Evolutionary conservation across 2,888 invertebrate species (phyloP), one percentile per base, ranked within the genome.

Genomic region (Macropis europaea): DNA sequence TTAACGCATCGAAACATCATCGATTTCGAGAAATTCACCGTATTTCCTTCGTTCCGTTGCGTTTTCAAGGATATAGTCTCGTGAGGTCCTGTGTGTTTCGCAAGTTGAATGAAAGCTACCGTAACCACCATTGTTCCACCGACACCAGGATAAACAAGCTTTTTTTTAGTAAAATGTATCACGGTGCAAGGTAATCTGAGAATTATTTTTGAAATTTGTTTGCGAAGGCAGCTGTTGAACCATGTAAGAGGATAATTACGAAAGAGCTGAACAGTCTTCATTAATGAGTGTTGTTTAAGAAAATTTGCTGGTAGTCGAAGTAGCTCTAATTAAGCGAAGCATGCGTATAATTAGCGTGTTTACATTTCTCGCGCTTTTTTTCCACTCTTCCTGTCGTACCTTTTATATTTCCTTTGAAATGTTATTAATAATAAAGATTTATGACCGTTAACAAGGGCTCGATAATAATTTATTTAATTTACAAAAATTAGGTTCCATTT

Each of bases 281-380:
- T 22, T 13, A n/a, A 42, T 11, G 13, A 24, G 19, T 48, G 34
- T 42, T 30, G 0, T 0, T 36, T 4, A 1, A 6, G n/a, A 9
- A 9, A 47, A 7, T 13, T 0, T 36, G 11, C n/a, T 22, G 3
- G 17, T 17, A 17, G 28, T 24, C 13, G 7, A 19, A 11, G n/a
- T n/a, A 5, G 24, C 1, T 17, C 7, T 15, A 40, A 42, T 7
- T 13, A 15, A 7, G 2, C 6, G 24, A 32, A 13, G 15, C 7
- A 0, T 22, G 0, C 9, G 19, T 32, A 9, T 28, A 38, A 32
- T 24, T 5, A 32, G 26, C 13, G 22, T 40, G 54, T 54, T 54
- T 28, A 30, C 11, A 48, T 42, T 68, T 34, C 56, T 57, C 59
- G 69, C 69, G 69, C 50, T 45, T 60, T 40, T 45, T 60, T 52